These are phyloP conservation scores for Cyphomyrus plagiostoma DNA, from an alignment of 2,113 vertebrate species.

Conservation along the genomic window DNA sequence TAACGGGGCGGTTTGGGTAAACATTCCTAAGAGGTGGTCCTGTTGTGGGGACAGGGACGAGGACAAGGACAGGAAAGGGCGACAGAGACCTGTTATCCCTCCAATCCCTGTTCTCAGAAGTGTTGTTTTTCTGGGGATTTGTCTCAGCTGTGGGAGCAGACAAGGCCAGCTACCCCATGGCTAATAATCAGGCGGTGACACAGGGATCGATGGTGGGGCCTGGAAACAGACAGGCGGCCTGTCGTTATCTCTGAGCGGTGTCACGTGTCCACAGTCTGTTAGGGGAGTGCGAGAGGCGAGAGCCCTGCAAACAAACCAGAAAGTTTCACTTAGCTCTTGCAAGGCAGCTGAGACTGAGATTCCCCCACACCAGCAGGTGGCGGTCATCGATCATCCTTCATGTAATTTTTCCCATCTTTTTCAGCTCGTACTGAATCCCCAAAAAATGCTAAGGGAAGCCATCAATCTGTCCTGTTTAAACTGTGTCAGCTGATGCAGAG, in stretches of 20 bases:
- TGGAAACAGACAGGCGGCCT: constrained; percentile 11
- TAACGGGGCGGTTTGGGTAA: constrained; percentile 30
- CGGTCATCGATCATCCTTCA: not conserved
- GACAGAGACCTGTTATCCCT: not conserved
- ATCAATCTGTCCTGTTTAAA: not conserved
- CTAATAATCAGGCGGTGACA: constrained; percentile 30
- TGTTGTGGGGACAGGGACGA: constrained; percentile 20
- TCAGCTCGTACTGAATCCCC: not conserved
- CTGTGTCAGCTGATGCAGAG: not conserved
- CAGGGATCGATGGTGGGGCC: constrained; percentile 22
- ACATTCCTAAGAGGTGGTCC: constrained; percentile 17
- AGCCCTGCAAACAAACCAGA: not conserved
- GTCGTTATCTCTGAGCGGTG: constrained; percentile 13
- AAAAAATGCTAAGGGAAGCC: not conserved
- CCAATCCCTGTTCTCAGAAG: not conserved
- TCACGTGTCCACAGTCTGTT: not conserved
- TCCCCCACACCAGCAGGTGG: not conserved
- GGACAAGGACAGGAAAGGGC: not conserved
- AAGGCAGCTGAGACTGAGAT: not conserved
- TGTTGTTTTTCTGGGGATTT: not conserved
- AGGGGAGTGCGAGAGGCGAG: not conserved
- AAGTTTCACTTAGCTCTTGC: not conserved
- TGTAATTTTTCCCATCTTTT: not conserved
- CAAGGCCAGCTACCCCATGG: constrained; percentile 27
- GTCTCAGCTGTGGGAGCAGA: not conserved